These are phyloP conservation scores for Pseudorectes ferrugineus DNA, from an alignment of 2,113 vertebrate genomes.

Conservation along the genomic window DNA sequence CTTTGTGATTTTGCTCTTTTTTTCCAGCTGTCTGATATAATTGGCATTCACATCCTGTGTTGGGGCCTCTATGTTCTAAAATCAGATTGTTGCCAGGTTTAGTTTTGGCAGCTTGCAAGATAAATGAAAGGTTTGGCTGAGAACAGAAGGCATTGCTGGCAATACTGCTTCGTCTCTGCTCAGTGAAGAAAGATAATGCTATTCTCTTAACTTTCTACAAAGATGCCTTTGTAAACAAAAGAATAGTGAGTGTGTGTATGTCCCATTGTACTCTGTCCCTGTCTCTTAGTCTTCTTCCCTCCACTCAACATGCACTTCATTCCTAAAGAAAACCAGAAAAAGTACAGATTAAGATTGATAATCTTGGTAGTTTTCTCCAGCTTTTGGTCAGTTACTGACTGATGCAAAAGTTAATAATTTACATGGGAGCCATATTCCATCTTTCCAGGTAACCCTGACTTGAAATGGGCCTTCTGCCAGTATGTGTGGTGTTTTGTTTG, in stretches of 20 bases:
- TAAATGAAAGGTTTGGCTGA: slow-evolving; percentile 45
- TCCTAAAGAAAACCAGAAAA: background rate
- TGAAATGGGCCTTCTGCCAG: background rate
- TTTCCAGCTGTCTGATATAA: slow-evolving; percentile 21
- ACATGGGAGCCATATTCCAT: background rate
- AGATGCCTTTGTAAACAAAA: slow-evolving; percentile 14
- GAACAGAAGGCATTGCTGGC: slow-evolving; percentile 3
- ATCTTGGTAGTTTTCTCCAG: background rate
- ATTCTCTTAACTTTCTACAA: slow-evolving; percentile 7
- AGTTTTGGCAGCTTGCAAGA: slow-evolving; percentile 17
- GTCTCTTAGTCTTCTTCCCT: background rate
- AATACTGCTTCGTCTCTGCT: slow-evolving; percentile 6
- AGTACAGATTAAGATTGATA: background rate
- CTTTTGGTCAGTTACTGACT: background rate
- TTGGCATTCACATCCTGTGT: background rate
- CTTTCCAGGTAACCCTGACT: background rate
- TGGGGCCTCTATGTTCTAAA: slow-evolving; percentile 1
- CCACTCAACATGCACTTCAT: background rate
- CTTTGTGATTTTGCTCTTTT: slow-evolving; percentile 1
- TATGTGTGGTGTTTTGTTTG: slow-evolving; percentile 5
- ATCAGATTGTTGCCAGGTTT: slow-evolving; percentile 38
- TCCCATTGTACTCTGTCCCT: background rate
- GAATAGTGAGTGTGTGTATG: background rate
- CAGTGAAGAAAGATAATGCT: slow-evolving; percentile 6
- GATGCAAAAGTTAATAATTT: background rate